Evolutionary conservation across 2,797 vertebrate species (phyloP), one percentile per base, ranked within the genome.

Genomic region (Spondyliosoma cantharus): DNA sequence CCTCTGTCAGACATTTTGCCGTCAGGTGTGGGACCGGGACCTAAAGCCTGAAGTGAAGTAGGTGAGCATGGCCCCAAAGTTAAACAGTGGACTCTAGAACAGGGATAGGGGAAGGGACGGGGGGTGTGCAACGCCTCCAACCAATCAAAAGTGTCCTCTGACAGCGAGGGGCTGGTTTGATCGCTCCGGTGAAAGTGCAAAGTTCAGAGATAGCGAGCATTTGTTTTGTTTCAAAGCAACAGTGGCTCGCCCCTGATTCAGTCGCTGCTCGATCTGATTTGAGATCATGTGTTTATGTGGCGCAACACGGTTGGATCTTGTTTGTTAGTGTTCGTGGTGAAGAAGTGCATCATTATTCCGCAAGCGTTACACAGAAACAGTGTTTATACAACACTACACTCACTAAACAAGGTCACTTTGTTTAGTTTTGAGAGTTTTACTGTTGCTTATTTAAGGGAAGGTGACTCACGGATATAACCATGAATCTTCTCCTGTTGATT

Each of bases 1-100:
- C 93, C 93, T 56, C 79, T 94, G 82, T 97, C 96, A 57, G 96
- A 94, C 97, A 98, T 98, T 71, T 61, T 90, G 75, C 81, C 60
- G 87, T 78, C 64, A 61, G 83, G 62, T 29, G 77, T 75, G 74
- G 65, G 59, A 83, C 79, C 29, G 67, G 76, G 57, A 82, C 73
- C 75, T 37, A 16, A 54, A 54, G 84, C 15, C 63, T 81, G 2
- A 20, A 85, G 81, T 48, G 53, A 76, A 80, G 68, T 2, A 79
- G 73, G 46, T 83, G 56, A 77, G 54, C 48, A 22, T 4, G 54
- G 64, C 16, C 20, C 16, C 37, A n/a, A 76, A 81, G 78, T 89
- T 88, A 83, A 87, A 89, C 83, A 77, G 80, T 87, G 85, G 57
- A 80, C 85, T 76, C 25, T 59, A 43, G 79, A 56, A 43, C 64